Evolutionary conservation across 2,113 vertebrate genomes (phyloP), one percentile per base, ranked within the genome.

Genomic region (Indicator indicator): DNA sequence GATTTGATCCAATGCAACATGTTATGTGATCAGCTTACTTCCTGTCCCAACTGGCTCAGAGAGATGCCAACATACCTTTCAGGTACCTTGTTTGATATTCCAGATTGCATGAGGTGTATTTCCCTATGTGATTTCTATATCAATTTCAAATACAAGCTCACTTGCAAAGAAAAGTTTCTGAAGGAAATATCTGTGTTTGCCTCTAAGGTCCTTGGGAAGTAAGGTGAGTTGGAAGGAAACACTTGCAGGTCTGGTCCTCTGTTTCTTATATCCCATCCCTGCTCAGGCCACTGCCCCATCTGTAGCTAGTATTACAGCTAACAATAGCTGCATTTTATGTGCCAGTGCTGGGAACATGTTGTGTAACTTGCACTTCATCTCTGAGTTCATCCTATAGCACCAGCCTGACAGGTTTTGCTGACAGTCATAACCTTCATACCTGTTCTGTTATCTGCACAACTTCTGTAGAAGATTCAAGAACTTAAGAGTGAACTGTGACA

Each of bases 281-380:
- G 19, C 20, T 74, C 0, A 2, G 8, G 36, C 48, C 30, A 27
- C 42, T 16, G 16, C 24, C 65, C 69, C 5, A 44, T 11, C 42
- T 86, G 32, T 18, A 58, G 33, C 38, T 64, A 69, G 17, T 30
- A 40, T 16, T 75, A 27, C 30, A 60, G 28, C 32, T 83, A 13
- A 44, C 36, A 73, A 24, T 27, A 67, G 11, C 9, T 27, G 5
- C 3, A 7, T 42, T 46, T 64, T 26, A 12, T 3, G 6, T 36
- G 11, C 1, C 2, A 12, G n/a, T 27, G 14, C 21, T 77, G 56
- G 38, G 27, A 30, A 9, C 0, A 0, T 52, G 30, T 76, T 70
- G 14, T 42, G 38, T 48, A 11, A 36, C 15, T 59, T 15, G 5
- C 2, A 13, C 7, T 36, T 46, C 40, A 63, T 30, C 26, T n/a